Percentiles rank a stretch among this genome's conserved stretches.
Conservation (phyloP, 2,797 vertebrate genomes). For the Hafferia zeledoni region DNA sequence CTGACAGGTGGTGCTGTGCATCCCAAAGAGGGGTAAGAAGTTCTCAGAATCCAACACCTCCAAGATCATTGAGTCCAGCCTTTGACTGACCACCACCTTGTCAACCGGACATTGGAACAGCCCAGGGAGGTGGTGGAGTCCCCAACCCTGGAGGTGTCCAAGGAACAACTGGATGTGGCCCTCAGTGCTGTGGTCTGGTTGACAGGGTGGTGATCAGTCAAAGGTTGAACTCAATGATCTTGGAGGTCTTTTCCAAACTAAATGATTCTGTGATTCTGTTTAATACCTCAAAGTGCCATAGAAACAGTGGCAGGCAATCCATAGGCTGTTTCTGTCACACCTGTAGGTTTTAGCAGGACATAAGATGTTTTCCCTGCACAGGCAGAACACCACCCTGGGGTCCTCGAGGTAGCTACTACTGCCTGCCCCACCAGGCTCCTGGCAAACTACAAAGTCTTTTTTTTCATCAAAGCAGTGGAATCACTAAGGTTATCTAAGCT, state of each 20-base stretch:
- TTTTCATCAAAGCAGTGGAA: background rate
- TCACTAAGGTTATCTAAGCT: background rate
- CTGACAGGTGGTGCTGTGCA: background rate
- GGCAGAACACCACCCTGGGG: background rate
- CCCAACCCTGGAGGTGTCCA: background rate
- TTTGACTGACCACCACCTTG: background rate
- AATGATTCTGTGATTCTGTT: background rate
- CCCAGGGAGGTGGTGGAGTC: no score
- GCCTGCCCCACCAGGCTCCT: background rate
- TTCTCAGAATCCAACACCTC: background rate
- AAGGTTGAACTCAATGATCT: background rate
- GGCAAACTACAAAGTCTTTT: background rate
- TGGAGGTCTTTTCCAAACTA: background rate
- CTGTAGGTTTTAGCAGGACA: background rate
- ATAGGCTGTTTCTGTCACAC: background rate
- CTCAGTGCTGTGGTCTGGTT: background rate
- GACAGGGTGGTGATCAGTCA: background rate
- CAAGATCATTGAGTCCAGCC: accelerated
- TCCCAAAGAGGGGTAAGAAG: background rate
- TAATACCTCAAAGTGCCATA: background rate
- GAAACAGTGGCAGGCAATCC: accelerated
- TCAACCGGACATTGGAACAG: background rate
- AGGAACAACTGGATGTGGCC: background rate
- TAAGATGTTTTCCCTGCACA: accelerated
- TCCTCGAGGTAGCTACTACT: background rate